Evolutionary conservation across 2,113 vertebrate genomes (phyloP).

Genomic region (Leptobrachium ailaonicum): DNA sequence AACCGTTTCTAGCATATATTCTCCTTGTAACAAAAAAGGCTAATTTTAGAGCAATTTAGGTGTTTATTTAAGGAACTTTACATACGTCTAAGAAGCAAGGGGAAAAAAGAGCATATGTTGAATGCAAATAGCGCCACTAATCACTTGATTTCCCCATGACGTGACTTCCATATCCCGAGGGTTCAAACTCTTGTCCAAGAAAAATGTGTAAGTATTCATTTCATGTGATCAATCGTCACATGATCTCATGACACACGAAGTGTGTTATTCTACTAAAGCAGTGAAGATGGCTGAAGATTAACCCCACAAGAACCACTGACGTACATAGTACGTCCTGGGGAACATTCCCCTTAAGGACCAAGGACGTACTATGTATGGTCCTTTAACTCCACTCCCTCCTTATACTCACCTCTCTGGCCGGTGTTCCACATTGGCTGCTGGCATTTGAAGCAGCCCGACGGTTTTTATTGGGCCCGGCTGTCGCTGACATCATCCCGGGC

Average conservation of each 20-base stretch:
- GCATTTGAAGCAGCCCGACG: no score
- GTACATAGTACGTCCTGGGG: no score
- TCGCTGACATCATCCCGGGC: no score
- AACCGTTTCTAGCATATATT: neutral
- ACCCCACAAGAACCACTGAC: no score
- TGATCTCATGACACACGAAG: neutral
- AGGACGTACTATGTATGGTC: no score
- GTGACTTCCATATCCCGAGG: neutral
- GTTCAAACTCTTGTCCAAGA: neutral
- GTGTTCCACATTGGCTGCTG: no score
- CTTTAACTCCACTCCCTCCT: no score
- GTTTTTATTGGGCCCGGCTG: no score
- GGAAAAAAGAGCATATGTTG: neutral
- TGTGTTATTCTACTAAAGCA: neutral
- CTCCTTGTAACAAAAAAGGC: neutral
- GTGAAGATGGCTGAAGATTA: no score
- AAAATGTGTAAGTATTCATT: neutral
- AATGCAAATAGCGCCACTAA: conserved; percentile 2
- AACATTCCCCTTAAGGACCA: no score
- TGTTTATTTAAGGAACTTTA: conserved; percentile 1
- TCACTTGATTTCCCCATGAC: conserved; percentile 19
- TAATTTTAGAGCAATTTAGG: neutral
- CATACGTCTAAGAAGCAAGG: neutral
- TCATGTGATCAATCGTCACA: conserved; percentile 5
- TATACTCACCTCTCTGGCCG: no score